A percentile compares a stretch with the other conserved stretches of the same genome.
Evolutionary conservation across 2,113 vertebrate genomes (phyloP).

Genomic region (Phrynocephalus versicolor): DNA sequence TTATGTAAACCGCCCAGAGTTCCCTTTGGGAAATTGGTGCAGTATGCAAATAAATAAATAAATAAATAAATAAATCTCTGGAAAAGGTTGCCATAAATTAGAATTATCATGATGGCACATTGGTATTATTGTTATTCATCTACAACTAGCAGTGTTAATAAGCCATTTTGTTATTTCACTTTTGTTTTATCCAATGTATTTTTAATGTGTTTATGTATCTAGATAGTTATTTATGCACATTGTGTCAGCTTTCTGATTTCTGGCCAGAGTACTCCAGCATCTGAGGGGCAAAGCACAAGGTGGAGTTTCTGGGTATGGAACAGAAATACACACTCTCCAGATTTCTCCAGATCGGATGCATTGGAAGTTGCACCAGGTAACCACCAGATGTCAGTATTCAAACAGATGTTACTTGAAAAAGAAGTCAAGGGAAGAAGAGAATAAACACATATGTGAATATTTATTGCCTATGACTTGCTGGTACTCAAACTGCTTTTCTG

Average conservation of each 20-base stretch:
- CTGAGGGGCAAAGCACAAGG: neutral
- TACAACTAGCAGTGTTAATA: neutral
- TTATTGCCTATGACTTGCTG: neutral
- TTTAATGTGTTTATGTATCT: neutral
- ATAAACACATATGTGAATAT: neutral
- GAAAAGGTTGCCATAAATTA: too few species aligned
- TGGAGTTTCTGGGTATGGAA: neutral
- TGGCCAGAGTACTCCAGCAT: neutral
- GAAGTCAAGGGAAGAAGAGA: neutral
- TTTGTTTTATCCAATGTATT: neutral
- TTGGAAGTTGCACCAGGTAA: neutral
- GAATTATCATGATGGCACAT: too few species aligned
- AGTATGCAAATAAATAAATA: too few species aligned
- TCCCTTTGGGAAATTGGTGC: too few species aligned
- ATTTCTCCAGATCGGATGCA: neutral
- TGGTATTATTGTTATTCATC: neutral
- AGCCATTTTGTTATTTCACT: neutral
- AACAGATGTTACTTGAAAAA: neutral
- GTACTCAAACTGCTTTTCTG: neutral
- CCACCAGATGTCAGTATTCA: slow-evolving; percentile 24
- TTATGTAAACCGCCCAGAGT: too few species aligned
- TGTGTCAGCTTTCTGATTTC: neutral
- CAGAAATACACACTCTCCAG: neutral
- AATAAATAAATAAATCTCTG: too few species aligned
- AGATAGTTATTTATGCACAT: neutral